Base-by-base conservation (phyloP, 37 sponge, comb jelly and placozoan genomes). In the Oopsacas minuta region DNA sequence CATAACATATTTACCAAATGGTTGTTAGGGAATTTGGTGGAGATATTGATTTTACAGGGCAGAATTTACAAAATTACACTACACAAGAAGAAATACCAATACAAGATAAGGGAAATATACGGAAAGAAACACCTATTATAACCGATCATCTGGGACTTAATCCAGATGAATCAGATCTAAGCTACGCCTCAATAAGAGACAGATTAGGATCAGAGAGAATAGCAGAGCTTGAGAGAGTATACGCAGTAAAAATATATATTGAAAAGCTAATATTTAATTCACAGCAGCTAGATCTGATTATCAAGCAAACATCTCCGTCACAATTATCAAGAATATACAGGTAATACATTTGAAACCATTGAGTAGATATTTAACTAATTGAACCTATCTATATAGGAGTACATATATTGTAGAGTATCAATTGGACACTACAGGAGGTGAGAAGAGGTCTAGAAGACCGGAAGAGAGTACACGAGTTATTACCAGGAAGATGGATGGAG, bases 341-440 rank as follows among this genome's bases (percentile, higher is more conserved):
- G 75, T 12, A n/a, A 42, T 42, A 42, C 49, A 42, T 8, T 42
- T 42, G 12, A 42, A 42, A 17, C 8, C 49, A 42, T 17, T 42
- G 49, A 42, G 49, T 42, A 42, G 15, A 42, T 42, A 61, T 20
- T 61, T 25, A 61, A 61, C 75, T 3, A 61, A 22, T 46, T 46
- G 17, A 22, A 22, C 22, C 3, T 20, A 3, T 61, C 22, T 34
- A 12, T n/a, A 61, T 61, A 61, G 75, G 30, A 32, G 75, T 34
- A 61, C 75, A 3, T 61, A 61, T 12, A 61, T 61, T 3, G 75
- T 61, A n/a, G 75, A 61, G 75, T 61, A 61, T n/a, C 75, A 61
- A 61, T n/a, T 61, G 28, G 75, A 61, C 7, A 20, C 75, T 3
- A n/a, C 22, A 12, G 75, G 30, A 10, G 28, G 1, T 61, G 28